phyloP scores from a whole-genome alignment of 1,140 invertebrate species.

The Teleogryllus occipitalis region DNA sequence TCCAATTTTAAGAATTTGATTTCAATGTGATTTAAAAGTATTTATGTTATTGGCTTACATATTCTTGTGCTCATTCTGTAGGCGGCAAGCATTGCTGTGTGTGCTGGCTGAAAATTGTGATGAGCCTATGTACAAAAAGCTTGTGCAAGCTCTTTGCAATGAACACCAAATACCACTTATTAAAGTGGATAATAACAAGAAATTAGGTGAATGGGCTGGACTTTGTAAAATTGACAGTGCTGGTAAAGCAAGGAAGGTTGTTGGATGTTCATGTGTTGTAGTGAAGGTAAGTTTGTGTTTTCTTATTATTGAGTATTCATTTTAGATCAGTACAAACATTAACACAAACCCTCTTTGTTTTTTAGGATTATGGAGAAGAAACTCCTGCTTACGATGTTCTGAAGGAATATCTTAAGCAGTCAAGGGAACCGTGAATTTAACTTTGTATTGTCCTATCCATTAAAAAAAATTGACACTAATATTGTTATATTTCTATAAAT shows the following conservation, averaged over 20 bases:
- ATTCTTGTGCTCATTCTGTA: slow-evolving; percentile 31
- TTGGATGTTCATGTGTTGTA: slow-evolving; percentile 96
- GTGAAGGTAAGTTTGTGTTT: slow-evolving; percentile 62
- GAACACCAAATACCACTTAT: slow-evolving; percentile 97
- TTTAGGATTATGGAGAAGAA: slow-evolving; percentile 89
- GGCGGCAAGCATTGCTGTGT: slow-evolving; percentile 90
- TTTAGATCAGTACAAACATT: not conserved
- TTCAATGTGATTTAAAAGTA: no score
- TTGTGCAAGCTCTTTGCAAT: slow-evolving; percentile 96
- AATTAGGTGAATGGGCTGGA: slow-evolving; percentile 97
- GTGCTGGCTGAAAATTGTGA: slow-evolving; percentile 97
- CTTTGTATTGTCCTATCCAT: slow-evolving; percentile 20
- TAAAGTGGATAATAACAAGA: slow-evolving; percentile 97
- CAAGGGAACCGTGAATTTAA: slow-evolving; percentile 28
- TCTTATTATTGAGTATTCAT: not conserved
- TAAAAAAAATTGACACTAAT: slow-evolving; percentile 22
- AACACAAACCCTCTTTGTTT: not conserved
- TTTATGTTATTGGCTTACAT: no score
- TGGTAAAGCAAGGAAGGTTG: slow-evolving; percentile 97
- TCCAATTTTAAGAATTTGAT: no score
- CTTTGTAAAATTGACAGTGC: slow-evolving; percentile 99
- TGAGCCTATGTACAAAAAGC: slow-evolving; percentile 92
- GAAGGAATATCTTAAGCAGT: slow-evolving; percentile 75
- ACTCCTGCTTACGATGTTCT: slow-evolving; percentile 87
- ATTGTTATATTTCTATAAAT: not conserved